Conservation (phyloP, 1,140 invertebrate genomes). For the Pogonomyrmex barbatus region DNA sequence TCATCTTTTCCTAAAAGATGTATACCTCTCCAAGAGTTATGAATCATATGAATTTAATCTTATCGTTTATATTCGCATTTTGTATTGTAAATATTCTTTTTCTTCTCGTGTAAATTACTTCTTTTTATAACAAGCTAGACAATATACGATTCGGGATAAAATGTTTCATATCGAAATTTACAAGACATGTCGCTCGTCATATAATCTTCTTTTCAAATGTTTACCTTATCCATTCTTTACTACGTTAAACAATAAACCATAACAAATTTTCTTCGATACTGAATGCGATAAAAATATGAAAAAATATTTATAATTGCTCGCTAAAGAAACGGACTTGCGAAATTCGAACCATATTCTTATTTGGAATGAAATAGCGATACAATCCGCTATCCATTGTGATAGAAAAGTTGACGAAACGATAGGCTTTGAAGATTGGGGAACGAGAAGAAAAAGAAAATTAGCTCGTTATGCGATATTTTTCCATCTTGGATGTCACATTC, state of each 20-base stretch:
- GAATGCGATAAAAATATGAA: not conserved
- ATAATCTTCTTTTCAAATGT: constrained; percentile 1
- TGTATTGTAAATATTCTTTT: too few species aligned
- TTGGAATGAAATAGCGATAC: not conserved
- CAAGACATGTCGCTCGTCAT: not conserved
- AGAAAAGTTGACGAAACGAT: not conserved
- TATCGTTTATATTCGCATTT: too few species aligned
- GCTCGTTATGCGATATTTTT: not conserved
- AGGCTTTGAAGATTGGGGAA: constrained; percentile 26
- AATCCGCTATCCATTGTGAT: not conserved
- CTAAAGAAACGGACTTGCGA: not conserved
- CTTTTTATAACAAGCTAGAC: not conserved
- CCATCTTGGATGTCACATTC: not conserved
- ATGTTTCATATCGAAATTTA: not conserved
- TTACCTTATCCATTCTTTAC: not conserved
- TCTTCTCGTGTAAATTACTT: too few species aligned
- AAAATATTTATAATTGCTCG: constrained; percentile 8
- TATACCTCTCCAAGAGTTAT: too few species aligned
- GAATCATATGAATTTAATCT: too few species aligned
- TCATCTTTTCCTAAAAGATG: too few species aligned
- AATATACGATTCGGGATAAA: not conserved
- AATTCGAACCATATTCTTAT: not conserved
- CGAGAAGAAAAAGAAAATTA: not conserved
- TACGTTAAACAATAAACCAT: not conserved
- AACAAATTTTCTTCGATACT: constrained; percentile 5